phyloP scores from a whole-genome alignment of 2,113 vertebrate species.

The Sylvietta virens region DNA sequence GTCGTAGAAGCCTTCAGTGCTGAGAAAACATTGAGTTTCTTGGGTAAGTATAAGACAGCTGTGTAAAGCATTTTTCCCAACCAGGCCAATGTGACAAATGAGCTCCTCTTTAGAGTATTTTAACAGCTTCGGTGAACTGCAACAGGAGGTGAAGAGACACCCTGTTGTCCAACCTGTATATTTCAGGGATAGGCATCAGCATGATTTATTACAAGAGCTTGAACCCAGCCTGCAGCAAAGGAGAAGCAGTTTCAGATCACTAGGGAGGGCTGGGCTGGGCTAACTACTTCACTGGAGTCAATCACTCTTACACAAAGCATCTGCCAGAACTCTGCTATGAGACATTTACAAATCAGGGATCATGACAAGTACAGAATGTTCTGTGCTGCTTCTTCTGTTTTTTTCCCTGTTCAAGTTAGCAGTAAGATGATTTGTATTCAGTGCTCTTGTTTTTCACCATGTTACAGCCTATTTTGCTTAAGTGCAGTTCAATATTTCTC shows the following conservation, averaged over 20 bases:
- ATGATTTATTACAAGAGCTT: conserved; percentile 2
- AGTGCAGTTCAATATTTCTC: not conserved
- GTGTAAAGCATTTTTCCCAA: not conserved
- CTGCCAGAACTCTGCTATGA: not conserved
- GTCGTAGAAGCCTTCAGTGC: not conserved
- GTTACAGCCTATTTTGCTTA: not conserved
- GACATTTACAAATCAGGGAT: conserved; percentile 3
- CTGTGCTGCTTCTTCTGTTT: not conserved
- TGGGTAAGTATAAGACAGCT: not conserved
- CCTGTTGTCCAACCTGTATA: not conserved
- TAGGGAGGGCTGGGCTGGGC: not conserved
- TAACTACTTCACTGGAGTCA: not conserved
- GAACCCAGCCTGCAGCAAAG: conserved; percentile 16
- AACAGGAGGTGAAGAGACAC: conserved; percentile 2
- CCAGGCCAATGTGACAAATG: not conserved
- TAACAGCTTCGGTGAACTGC: not conserved
- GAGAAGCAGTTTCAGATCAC: conserved; percentile 3
- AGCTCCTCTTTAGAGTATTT: not conserved
- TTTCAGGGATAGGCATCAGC: not conserved
- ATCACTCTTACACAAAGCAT: conserved; percentile 45
- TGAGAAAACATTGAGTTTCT: not conserved
- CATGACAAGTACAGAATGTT: conserved; percentile 26
- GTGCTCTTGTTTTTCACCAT: not conserved
- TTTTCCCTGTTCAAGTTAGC: not conserved
- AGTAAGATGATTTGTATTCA: conserved; percentile 8